Percentiles rank a stretch among this genome's conserved stretches.
Conservation (phyloP, 1,140 invertebrate genomes). For the Magallana gigas region DNA sequence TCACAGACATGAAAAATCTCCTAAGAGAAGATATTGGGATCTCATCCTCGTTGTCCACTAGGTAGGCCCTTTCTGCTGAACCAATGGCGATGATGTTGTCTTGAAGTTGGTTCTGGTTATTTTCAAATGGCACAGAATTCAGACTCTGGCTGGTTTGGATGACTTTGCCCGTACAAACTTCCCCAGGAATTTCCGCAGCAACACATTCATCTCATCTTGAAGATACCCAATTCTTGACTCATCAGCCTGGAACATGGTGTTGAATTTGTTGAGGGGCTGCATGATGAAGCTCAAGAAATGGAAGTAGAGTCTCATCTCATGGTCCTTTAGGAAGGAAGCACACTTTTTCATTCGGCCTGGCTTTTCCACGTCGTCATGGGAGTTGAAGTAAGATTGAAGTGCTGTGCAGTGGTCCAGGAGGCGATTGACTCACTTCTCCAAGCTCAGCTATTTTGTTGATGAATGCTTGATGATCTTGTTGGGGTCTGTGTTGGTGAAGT, state of each 20-base stretch:
- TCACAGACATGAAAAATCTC: background rate
- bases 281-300: background rate
- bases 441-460: constrained; percentile 58
- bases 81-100: too few relatives aligned
- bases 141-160: background rate
- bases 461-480: constrained; percentile 55
- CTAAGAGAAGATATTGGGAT: background rate
- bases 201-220: background rate
- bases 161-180: background rate
- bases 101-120: background rate
- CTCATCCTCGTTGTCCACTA: background rate
- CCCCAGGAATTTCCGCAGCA: background rate
- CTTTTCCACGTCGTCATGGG: constrained; percentile 53
- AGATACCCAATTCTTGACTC: constrained; percentile 10
- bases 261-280: too few relatives aligned
- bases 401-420: constrained; percentile 57
- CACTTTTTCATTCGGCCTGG: constrained; percentile 37
- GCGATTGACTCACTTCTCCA: constrained; percentile 49
- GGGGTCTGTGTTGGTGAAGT: constrained; percentile 57
- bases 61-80: too few relatives aligned
- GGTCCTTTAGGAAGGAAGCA: background rate
- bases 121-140: background rate
- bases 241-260: background rate
- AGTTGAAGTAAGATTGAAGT: constrained; percentile 45
- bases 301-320: constrained; percentile 52